These are phyloP conservation scores for Nothobranchius furzeri DNA, from an alignment of 2,113 vertebrate genomes.

Conservation along the genomic window DNA sequence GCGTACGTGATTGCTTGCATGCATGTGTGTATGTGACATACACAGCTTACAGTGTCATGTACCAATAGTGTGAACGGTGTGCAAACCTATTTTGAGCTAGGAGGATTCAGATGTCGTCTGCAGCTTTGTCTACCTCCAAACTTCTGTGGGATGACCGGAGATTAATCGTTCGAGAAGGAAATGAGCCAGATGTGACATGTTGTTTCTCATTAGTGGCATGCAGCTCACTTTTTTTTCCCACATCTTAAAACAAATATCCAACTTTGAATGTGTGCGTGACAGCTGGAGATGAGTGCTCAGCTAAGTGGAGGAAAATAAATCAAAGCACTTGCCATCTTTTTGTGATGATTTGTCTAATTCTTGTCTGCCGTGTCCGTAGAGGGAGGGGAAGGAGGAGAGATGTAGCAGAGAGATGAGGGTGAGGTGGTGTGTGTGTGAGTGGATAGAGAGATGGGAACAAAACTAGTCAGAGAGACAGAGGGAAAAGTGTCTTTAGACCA, in stretches of 20 bases:
- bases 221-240: conserved; percentile 5
- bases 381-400: conserved; percentile 14
- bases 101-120: neutral
- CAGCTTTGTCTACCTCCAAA: conserved; percentile 11
- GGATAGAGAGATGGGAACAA: conserved; percentile 15
- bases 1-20: too few relatives aligned
- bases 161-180: conserved; percentile 32
- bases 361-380: conserved; percentile 30
- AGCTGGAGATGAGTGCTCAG: conserved; percentile 60
- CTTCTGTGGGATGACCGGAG: conserved; percentile 24
- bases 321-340: conserved; percentile 60
- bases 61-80: neutral
- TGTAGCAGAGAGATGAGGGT: conserved; percentile 16
- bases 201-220: conserved; percentile 52
- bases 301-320: conserved; percentile 65
- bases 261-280: conserved; percentile 36
- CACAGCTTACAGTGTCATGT: too few relatives aligned
- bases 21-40: too few relatives aligned
- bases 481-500: conserved; percentile 60
- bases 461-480: conserved; percentile 30
- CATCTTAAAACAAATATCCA: conserved; percentile 46
- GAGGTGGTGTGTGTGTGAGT: conserved; percentile 7
- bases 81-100: neutral
- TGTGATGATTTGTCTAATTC: conserved; percentile 64
- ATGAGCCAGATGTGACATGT: conserved; percentile 53